phyloP scores from a whole-genome alignment of 2,113 vertebrate species.

The Cercocebus atys region DNA sequence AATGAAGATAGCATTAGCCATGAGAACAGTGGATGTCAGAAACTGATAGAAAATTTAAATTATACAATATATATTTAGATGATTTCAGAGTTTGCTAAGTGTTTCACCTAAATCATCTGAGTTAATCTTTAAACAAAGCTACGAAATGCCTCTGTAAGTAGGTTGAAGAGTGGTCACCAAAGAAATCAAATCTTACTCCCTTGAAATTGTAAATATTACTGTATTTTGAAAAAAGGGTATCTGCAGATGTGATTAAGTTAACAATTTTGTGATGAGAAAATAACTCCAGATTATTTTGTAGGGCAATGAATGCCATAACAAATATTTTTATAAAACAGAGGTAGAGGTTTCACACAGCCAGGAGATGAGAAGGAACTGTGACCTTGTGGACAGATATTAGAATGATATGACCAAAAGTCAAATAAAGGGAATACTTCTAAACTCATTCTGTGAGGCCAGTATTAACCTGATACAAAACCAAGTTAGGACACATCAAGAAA shows the following conservation, averaged over 20 bases:
- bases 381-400: not conserved
- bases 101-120: not conserved
- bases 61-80: not conserved
- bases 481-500: too few species aligned
- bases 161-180: not conserved
- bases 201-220: not conserved
- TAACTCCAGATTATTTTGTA: not conserved
- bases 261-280: not conserved
- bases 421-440: not conserved
- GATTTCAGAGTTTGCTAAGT: not conserved
- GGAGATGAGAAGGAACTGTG: not conserved
- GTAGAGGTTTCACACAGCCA: not conserved
- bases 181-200: not conserved
- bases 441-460: too few species aligned
- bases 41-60: not conserved
- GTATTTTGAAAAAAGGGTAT: not conserved
- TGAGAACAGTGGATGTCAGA: not conserved
- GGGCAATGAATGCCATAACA: not conserved
- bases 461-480: too few species aligned
- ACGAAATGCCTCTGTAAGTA: not conserved
- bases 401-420: not conserved
- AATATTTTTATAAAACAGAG: not conserved
- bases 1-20: not conserved
- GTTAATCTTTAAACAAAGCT: not conserved
- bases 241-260: not conserved